Evolutionary conservation across 2,888 invertebrate species (phyloP), one percentile per base, ranked within the genome.

Genomic region (Mimumesa dahlbomi): DNA sequence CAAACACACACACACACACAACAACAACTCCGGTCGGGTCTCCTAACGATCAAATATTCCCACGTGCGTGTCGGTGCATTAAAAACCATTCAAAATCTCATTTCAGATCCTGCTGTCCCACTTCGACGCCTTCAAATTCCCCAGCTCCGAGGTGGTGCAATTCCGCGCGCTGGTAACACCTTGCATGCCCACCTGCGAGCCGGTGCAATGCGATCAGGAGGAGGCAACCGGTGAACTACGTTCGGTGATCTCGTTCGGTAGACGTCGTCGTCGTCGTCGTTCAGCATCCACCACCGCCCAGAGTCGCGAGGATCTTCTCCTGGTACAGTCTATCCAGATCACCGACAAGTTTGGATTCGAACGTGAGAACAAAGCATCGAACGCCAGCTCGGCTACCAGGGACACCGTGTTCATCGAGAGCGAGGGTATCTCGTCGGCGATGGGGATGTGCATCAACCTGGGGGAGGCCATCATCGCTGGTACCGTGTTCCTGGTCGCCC

Each of bases 51-150:
- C n/a, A n/a, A n/a, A n/a, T n/a, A n/a, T n/a, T n/a, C n/a, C n/a
- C n/a, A n/a, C n/a, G n/a, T n/a, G n/a, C n/a, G n/a, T n/a, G n/a
- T n/a, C n/a, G n/a, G n/a, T n/a, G n/a, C n/a, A n/a, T n/a, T n/a
- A n/a, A n/a, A n/a, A n/a, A n/a, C n/a, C n/a, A n/a, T n/a, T n/a
- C n/a, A n/a, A n/a, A n/a, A n/a, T n/a, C n/a, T n/a, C 50, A 79
- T 87, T 88, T 90, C 92, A 95, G 94, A 93, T 95, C 82, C 91
- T 97, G 71, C 91, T 97, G 69, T 97, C 97, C 54, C 95, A 96
- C 90, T 97, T 98, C 91, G 97, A 97, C 89, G 97, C 97, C 34
- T 98, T 98, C 93, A 97, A 98, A 90, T 98, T 98, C 92, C 97
- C 97, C 42, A 97, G 97, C 50, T 97, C 97, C 11, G 97, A 97